phyloP scores from a whole-genome alignment of 2,113 vertebrate species.

The Opisthocomus hoazin region DNA sequence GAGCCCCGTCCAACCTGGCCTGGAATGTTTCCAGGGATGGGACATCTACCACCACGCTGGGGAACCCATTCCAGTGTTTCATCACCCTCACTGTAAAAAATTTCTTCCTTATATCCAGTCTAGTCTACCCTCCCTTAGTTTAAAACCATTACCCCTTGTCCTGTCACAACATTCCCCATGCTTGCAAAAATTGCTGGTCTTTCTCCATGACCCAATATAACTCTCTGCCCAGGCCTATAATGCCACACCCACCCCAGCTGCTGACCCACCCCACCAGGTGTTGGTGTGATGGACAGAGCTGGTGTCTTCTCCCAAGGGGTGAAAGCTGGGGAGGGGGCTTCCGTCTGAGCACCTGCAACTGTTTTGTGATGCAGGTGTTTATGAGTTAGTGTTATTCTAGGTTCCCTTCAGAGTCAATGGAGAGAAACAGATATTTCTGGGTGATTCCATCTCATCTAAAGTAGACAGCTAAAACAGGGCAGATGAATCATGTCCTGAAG shows the following conservation, averaged over 20 bases:
- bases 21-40: too few relatives aligned
- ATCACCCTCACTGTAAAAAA: too few relatives aligned
- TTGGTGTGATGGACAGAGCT: neutral
- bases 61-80: too few relatives aligned
- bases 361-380: neutral
- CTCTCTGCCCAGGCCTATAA: neutral
- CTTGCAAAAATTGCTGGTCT: neutral
- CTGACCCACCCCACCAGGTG: neutral
- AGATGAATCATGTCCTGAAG: neutral
- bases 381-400: neutral
- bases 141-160: too few relatives aligned
- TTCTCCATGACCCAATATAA: neutral
- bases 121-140: too few relatives aligned
- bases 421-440: neutral
- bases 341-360: neutral
- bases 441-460: neutral
- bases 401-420: neutral
- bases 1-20: too few relatives aligned
- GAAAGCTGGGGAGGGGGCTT: neutral
- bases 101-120: too few relatives aligned
- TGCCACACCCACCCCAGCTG: neutral
- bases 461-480: neutral
- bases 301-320: neutral
- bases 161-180: too few relatives aligned
- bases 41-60: too few relatives aligned